These are phyloP conservation scores for Panurus biarmicus DNA, from an alignment of 2,113 vertebrate genomes.

Conservation along the genomic window DNA sequence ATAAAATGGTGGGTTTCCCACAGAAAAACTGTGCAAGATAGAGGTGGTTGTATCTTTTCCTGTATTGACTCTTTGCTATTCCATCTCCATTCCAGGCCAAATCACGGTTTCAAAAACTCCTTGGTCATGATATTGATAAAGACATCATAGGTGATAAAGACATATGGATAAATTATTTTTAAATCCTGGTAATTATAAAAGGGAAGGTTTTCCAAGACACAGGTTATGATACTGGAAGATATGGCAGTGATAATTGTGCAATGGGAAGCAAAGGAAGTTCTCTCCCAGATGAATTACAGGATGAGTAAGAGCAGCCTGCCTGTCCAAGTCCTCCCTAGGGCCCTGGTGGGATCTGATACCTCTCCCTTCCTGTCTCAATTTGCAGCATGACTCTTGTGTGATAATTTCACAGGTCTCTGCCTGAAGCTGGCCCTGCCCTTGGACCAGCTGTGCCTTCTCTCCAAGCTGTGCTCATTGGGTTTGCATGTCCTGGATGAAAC, in stretches of 20 bases:
- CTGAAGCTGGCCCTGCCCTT: neutral
- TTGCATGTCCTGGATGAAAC: neutral
- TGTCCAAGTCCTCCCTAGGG: neutral
- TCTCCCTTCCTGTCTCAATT: neutral
- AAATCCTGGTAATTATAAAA: neutral
- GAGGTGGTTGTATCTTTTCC: neutral
- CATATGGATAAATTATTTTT: neutral
- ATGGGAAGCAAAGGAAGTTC: neutral
- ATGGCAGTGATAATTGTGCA: neutral
- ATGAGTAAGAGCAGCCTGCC: neutral
- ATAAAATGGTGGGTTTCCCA: neutral
- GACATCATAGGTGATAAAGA: neutral
- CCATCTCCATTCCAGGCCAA: neutral
- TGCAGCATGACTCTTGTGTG: neutral
- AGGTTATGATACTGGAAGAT: neutral
- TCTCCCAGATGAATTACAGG: neutral
- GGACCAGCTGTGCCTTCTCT: neutral
- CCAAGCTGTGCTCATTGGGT: neutral
- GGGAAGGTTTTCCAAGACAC: neutral
- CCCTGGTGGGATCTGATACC: neutral
- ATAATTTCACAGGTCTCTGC: neutral
- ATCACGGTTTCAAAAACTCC: neutral
- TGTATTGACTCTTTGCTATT: neutral
- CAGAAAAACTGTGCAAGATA: neutral
- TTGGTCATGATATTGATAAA: neutral